Evolutionary conservation across 2,797 vertebrate species (phyloP), one percentile per base, ranked within the genome.

Genomic region (Tauraco hartlaubi): DNA sequence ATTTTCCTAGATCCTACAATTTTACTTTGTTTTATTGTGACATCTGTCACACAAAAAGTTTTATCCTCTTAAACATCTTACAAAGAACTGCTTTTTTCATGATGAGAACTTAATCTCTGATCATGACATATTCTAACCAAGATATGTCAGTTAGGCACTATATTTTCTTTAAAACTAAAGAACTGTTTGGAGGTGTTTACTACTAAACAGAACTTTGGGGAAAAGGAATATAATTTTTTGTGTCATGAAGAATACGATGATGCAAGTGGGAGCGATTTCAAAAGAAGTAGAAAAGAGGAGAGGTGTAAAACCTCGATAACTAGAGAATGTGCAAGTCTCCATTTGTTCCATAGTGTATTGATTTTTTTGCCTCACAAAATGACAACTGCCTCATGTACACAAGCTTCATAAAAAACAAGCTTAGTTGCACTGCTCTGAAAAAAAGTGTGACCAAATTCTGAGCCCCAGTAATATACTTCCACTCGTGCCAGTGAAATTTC

Each of bases 1-100:
- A 44, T 84, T 85, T 95, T 88, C 52, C 72, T 74, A 59, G 26
- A 92, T 92, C 55, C 48, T 80, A 46, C 58, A 58, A 76, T 90
- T 96, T 83, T 69, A 87, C 67, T 96, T 94, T 93, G 76, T 89
- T 95, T 94, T 97, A 93, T 93, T 96, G 77, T 93, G 91, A 88
- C 90, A 96, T 86, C 66, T 94, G 85, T 91, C 88, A 77, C 33
- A n/a, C 78, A 96, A 91, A 88, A 91, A 92, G 73, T 93, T 95
- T 95, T 91, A 91, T 96, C 61, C 54, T 96, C 85, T 79, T 90
- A 92, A 95, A 59, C 73, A 90, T 84, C 88, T 95, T 89, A 74
- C 63, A 90, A 90, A 89, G 78, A 93, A 56, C 58, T 90, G 67
- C 20, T 56, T 91, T 93, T 85, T 94, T 92, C 78, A 19, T 39